Evolutionary conservation across 2,797 vertebrate species (phyloP), one percentile per base, ranked within the genome.

Genomic region (Aselliscus stoliczkanus): DNA sequence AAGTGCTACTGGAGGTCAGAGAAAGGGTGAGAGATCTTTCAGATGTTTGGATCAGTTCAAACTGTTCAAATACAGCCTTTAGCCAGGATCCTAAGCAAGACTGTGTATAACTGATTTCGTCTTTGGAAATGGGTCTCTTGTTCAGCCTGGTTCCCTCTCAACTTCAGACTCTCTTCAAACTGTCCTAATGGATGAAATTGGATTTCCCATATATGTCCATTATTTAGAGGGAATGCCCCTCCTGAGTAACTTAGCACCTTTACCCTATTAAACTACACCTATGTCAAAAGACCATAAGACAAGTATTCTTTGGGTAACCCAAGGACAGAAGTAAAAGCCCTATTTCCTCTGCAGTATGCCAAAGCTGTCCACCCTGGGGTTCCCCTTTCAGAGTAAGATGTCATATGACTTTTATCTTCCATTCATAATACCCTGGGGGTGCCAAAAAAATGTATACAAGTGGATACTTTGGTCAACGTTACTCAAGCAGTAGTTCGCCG

Each of bases 111-210:
- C 37, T n/a, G 25, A 73, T 29, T 75, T 37, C 58, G n/a, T 44
- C 75, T 89, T 58, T 79, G 64, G 47, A 90, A 72, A 31, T 8
- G 27, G 5, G 37, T 42, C 64, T 69, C 42, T 70, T 37, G 54
- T 58, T 88, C 42, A 50, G 79, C 52, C 62, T 62, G 34, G 34
- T 62, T 77, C 18, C 29, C 29, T 58, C 23, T 47, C 83, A 39
- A 37, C 70, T 65, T 94, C 83, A 39, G 47, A 69, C 44, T 58
- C 20, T 83, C 73, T 93, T 88, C 77, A 92, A 93, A 95, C 73
- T 86, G 72, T 75, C 44, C n/a, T 93, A 50, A n/a, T 65, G 93
- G 21, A 25, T 83, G n/a, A 93, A 77, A 87, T 4, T 54, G 54
- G 50, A 37, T 86, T 93, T 96, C 89, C 82, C 85, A 67, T 60